A percentile compares a stretch with the other conserved stretches of the same genome.
phyloP scores from a whole-genome alignment of 2,797 vertebrate genomes.

The Oryzias sinensis region DNA sequence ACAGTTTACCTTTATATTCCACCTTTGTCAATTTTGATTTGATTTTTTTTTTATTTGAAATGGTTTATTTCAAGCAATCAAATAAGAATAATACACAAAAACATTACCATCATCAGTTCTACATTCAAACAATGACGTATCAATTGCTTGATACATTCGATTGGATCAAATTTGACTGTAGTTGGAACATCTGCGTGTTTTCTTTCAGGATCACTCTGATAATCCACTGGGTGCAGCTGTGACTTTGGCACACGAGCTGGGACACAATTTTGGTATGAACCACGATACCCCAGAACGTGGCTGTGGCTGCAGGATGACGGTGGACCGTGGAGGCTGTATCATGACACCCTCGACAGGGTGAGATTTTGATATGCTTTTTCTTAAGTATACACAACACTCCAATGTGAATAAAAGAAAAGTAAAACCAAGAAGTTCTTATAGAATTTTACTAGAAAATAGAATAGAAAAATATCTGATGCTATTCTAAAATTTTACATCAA shows the following conservation, averaged over 20 bases:
- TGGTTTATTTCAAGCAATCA: too few relatives aligned
- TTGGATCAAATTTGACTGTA: neutral
- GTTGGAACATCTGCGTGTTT: neutral
- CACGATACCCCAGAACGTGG: slow-evolving; percentile 93
- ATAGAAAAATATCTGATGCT: too few relatives aligned
- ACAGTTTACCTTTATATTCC: too few relatives aligned
- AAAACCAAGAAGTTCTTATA: too few relatives aligned
- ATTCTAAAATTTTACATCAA: too few relatives aligned
- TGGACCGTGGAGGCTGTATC: slow-evolving; percentile 93
- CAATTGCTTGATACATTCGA: too few relatives aligned
- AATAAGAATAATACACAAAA: too few relatives aligned
- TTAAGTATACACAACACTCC: neutral
- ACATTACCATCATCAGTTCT: too few relatives aligned
- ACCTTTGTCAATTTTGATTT: too few relatives aligned
- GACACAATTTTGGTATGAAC: slow-evolving; percentile 99
- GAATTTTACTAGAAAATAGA: too few relatives aligned
- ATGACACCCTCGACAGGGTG: slow-evolving; percentile 98
- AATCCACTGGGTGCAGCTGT: slow-evolving; percentile 95
- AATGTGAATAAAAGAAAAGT: neutral
- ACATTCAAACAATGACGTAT: too few relatives aligned
- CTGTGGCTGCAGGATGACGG: slow-evolving; percentile 87
- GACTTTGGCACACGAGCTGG: slow-evolving; percentile 94
- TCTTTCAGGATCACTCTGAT: slow-evolving; percentile 91
- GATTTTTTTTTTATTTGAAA: too few relatives aligned
- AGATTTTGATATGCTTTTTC: slow-evolving; percentile 47